These are phyloP conservation scores for Bombus turneri DNA, from an alignment of 1,140 invertebrate genomes.

Conservation along the genomic window DNA sequence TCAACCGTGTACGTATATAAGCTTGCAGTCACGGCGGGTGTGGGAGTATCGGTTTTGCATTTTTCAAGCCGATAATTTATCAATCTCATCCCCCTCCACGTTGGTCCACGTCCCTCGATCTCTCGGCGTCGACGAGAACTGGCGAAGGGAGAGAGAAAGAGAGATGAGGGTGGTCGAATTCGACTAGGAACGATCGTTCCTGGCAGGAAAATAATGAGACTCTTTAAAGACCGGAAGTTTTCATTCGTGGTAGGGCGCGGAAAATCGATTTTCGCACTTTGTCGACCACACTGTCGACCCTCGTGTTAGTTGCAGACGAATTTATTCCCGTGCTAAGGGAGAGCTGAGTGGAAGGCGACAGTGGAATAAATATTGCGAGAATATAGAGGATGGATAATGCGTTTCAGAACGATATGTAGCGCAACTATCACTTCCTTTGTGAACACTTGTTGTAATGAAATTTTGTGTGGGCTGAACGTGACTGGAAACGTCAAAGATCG, in stretches of 20 bases:
- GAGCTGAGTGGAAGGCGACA: not conserved
- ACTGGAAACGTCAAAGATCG: too few species aligned
- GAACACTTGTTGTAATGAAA: not conserved
- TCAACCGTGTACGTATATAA: not conserved
- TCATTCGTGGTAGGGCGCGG: slow-evolving; percentile 60
- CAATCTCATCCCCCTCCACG: slow-evolving; percentile 72
- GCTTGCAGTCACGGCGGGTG: slow-evolving; percentile 1
- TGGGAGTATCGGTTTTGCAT: slow-evolving; percentile 78
- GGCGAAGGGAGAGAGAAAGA: not conserved
- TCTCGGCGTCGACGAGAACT: not conserved
- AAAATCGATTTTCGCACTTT: slow-evolving; percentile 76
- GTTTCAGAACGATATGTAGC: not conserved
- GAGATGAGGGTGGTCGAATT: slow-evolving; percentile 29
- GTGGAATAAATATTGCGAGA: not conserved
- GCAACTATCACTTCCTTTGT: not conserved
- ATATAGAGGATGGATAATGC: not conserved
- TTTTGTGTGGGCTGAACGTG: not conserved
- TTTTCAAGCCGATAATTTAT: slow-evolving; percentile 81
- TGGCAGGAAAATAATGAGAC: slow-evolving; percentile 78
- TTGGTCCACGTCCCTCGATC: slow-evolving; percentile 40
- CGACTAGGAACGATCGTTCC: slow-evolving; percentile 59
- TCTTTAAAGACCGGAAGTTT: slow-evolving; percentile 77
- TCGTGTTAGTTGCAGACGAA: not conserved
- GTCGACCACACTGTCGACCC: slow-evolving; percentile 33
- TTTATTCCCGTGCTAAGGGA: slow-evolving; percentile 4